phyloP scores from a whole-genome alignment of 2,888 invertebrate species.

The Copidosoma aretas region DNA sequence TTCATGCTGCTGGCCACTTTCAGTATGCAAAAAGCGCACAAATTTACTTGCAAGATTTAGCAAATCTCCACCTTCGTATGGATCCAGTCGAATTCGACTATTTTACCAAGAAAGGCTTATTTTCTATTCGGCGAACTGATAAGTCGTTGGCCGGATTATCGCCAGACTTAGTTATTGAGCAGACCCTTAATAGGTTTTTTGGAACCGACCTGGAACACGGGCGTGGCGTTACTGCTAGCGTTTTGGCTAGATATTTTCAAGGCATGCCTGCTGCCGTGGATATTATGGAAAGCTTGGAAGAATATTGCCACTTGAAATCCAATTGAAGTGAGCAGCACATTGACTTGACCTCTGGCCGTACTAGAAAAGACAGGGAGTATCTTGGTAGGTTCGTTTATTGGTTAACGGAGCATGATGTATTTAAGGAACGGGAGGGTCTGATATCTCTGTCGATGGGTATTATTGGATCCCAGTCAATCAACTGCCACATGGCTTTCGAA shows the following conservation, averaged over 20 bases:
- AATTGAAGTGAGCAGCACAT: neutral
- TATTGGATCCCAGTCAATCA: neutral
- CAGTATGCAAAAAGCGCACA: slow-evolving; percentile 49
- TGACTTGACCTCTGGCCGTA: too few species aligned
- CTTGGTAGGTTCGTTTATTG: neutral
- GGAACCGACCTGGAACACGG: slow-evolving; percentile 4
- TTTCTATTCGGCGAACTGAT: neutral
- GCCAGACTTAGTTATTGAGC: slow-evolving; percentile 2
- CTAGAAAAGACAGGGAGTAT: too few species aligned
- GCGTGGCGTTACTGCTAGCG: slow-evolving; percentile 6
- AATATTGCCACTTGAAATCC: slow-evolving; percentile 22
- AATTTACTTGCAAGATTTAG: slow-evolving; percentile 51
- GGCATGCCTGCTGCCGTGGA: slow-evolving; percentile 38
- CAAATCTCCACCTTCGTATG: too few species aligned
- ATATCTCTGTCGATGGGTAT: slow-evolving; percentile 4
- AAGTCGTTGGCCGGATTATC: neutral
- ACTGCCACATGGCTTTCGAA: slow-evolving; percentile 4
- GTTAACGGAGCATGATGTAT: neutral
- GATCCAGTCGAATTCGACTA: slow-evolving; percentile 15
- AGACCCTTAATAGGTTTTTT: slow-evolving; percentile 8
- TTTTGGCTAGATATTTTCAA: slow-evolving; percentile 23
- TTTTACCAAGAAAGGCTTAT: neutral
- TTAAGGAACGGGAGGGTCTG: neutral
- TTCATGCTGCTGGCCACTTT: slow-evolving; percentile 51
- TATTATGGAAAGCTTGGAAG: slow-evolving; percentile 39